phyloP scores from a whole-genome alignment of 1,140 invertebrate genomes.

The Anoplolepis gracilipes region DNA sequence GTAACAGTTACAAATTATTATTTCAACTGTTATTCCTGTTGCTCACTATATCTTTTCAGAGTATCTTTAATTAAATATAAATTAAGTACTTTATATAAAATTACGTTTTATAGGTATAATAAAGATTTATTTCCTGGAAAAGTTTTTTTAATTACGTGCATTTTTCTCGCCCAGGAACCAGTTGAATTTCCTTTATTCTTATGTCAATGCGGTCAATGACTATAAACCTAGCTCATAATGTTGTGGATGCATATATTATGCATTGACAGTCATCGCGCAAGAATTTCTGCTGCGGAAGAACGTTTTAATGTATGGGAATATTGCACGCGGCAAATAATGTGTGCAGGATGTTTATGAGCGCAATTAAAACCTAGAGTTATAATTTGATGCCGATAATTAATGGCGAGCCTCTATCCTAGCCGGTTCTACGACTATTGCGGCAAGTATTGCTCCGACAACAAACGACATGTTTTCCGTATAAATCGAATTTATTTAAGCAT shows the following conservation, averaged over 20 bases:
- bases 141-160: background rate
- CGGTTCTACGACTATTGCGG: slow-evolving; percentile 49
- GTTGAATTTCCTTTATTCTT: background rate
- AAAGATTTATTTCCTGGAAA: background rate
- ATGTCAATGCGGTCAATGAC: slow-evolving; percentile 26
- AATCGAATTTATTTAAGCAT: slow-evolving; percentile 37
- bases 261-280: slow-evolving; percentile 47
- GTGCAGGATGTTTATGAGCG: slow-evolving; percentile 50
- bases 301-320: slow-evolving; percentile 43
- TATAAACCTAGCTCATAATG: slow-evolving; percentile 4
- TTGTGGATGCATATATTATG: slow-evolving; percentile 43
- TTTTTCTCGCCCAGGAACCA: background rate
- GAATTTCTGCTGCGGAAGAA: slow-evolving; percentile 40
- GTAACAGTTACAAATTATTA: background rate
- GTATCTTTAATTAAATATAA: background rate
- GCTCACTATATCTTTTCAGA: background rate
- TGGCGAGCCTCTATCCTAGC: slow-evolving; percentile 23
- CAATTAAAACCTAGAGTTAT: slow-evolving; percentile 56
- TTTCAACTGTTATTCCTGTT: background rate
- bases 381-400: slow-evolving; percentile 53
- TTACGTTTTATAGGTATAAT: too few species aligned
- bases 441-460: background rate
- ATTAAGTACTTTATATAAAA: background rate
- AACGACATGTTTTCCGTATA: slow-evolving; percentile 31
- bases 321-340: slow-evolving; percentile 41